phyloP scores from a whole-genome alignment of 2,888 invertebrate genomes.

The Neoaliturus tenellus region DNA sequence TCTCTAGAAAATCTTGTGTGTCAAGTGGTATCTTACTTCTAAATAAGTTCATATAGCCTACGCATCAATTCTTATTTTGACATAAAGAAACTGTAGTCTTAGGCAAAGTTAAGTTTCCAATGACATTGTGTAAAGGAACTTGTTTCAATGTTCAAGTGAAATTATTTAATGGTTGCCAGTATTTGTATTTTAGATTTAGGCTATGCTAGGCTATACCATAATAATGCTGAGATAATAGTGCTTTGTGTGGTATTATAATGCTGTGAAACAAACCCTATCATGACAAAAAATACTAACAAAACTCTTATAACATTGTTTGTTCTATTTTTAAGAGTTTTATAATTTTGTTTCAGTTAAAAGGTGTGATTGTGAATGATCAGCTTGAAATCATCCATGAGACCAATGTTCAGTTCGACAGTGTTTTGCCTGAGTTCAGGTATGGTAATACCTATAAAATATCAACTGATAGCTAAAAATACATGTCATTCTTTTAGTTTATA shows the following conservation, averaged over 20 bases:
- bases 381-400: slow-evolving; percentile 86
- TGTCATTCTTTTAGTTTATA: too few species aligned
- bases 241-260: neutral
- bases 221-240: neutral
- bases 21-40: too few species aligned
- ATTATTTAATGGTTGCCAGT: neutral
- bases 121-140: too few species aligned
- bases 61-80: too few species aligned
- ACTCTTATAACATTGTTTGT: neutral
- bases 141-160: too few species aligned
- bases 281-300: too few species aligned
- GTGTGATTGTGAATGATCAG: slow-evolving; percentile 85
- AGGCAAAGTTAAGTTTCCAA: too few species aligned
- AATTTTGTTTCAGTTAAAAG: slow-evolving; percentile 86
- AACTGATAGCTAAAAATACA: too few species aligned
- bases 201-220: neutral
- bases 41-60: too few species aligned
- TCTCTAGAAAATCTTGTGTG: too few species aligned
- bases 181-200: neutral
- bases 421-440: slow-evolving; percentile 96
- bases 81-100: too few species aligned
- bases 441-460: too few species aligned
- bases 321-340: neutral
- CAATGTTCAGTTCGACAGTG: slow-evolving; percentile 92
- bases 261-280: neutral